These are phyloP conservation scores for Penelope pileata DNA, from an alignment of 2,113 vertebrate genomes.

Conservation along the genomic window DNA sequence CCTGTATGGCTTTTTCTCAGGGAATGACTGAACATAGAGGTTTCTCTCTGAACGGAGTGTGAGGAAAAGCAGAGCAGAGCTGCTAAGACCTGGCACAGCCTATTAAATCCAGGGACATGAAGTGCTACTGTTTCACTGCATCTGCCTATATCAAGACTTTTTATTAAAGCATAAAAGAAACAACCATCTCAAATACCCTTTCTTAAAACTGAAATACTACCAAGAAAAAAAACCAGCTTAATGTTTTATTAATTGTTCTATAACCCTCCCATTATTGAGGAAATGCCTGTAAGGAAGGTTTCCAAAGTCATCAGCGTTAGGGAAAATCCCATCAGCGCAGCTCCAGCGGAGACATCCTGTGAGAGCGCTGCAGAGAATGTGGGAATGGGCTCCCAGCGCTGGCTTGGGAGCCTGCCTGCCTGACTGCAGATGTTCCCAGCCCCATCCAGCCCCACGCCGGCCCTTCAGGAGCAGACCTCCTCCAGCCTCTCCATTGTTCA, in stretches of 20 bases:
- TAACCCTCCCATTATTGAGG: constrained; percentile 50
- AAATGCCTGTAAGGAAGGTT: constrained; percentile 53
- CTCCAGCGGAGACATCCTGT: constrained; percentile 29
- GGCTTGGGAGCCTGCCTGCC: constrained; percentile 8
- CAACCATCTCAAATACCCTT: background rate
- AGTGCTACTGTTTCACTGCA: background rate
- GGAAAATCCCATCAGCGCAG: constrained; percentile 48
- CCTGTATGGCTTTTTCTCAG: background rate
- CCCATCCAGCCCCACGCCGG: background rate
- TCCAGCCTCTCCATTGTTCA: background rate
- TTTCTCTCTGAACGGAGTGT: background rate
- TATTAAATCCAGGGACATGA: background rate
- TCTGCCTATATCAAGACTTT: background rate
- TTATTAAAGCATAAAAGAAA: background rate
- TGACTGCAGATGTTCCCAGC: constrained; percentile 35
- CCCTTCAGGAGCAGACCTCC: background rate
- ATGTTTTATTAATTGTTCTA: constrained; percentile 43
- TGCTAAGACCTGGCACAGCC: background rate
- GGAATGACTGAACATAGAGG: background rate
- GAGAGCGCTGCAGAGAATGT: constrained; percentile 5
- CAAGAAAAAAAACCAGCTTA: background rate
- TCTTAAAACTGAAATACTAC: background rate
- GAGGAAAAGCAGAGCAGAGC: constrained; percentile 9
- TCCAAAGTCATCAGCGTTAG: constrained; percentile 64
- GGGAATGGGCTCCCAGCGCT: background rate